Evolutionary conservation across 2,888 invertebrate genomes (phyloP).

Genomic region (Hofmannophila pseudospretella): DNA sequence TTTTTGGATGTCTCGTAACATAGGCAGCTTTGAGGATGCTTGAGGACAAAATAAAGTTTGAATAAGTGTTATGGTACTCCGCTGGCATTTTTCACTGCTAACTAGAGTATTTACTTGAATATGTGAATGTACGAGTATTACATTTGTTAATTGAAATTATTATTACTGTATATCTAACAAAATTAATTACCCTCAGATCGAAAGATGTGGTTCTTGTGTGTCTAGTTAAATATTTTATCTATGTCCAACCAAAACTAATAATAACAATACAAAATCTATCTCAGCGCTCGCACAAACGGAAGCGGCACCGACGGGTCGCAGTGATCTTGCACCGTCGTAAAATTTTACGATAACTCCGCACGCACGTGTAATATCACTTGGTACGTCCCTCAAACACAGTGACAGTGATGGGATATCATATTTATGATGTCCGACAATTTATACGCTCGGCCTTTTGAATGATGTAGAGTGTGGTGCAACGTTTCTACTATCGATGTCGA

Average conservation of each 20-base stretch:
- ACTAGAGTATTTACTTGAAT: too few relatives aligned
- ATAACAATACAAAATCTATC: conserved; percentile 9
- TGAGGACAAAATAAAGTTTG: too few relatives aligned
- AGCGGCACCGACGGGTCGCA: conserved; percentile 31
- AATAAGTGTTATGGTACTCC: too few relatives aligned
- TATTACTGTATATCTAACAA: too few relatives aligned
- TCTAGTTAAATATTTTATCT: too few relatives aligned
- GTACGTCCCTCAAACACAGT: conserved; percentile 22
- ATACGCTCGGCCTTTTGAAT: conserved; percentile 18
- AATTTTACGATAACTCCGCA: conserved; percentile 67
- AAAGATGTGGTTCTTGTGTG: too few relatives aligned
- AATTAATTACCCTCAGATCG: too few relatives aligned
- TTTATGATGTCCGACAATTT: conserved; percentile 55
- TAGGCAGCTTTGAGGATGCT: too few relatives aligned
- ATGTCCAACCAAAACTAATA: not conserved
- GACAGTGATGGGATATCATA: conserved; percentile 51
- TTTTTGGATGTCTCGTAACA: too few relatives aligned
- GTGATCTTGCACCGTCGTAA: conserved; percentile 54
- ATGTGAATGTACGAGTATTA: too few relatives aligned
- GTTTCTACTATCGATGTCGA: not conserved
- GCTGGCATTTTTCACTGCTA: too few relatives aligned
- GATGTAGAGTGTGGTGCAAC: conserved; percentile 1
- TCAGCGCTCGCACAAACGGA: conserved; percentile 36
- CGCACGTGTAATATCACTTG: conserved; percentile 52
- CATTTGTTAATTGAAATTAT: too few relatives aligned